These are phyloP conservation scores for Griposia aprilina DNA, from an alignment of 2,888 invertebrate genomes.

Conservation along the genomic window DNA sequence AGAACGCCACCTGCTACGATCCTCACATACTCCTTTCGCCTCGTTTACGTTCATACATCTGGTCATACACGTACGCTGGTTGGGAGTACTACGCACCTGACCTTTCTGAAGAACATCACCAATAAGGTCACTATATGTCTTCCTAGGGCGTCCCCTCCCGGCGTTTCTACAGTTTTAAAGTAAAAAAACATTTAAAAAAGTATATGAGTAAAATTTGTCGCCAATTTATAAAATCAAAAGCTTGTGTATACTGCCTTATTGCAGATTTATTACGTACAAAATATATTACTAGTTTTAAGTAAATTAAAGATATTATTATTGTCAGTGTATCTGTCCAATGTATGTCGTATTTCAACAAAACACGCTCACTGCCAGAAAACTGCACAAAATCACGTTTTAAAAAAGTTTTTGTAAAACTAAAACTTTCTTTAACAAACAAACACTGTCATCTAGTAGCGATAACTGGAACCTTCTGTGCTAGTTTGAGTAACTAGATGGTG, in stretches of 20 bases:
- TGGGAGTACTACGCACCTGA: too few relatives aligned
- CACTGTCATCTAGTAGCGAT: constrained; percentile 22
- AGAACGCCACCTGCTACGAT: too few relatives aligned
- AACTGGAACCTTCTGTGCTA: background rate
- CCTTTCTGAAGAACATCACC: too few relatives aligned
- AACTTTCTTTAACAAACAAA: background rate
- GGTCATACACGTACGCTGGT: too few relatives aligned
- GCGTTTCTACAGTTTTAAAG: too few relatives aligned
- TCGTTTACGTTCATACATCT: too few relatives aligned
- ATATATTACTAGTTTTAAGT: constrained; percentile 43
- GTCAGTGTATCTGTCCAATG: constrained; percentile 29
- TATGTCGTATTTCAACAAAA: constrained; percentile 8
- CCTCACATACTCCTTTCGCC: too few relatives aligned
- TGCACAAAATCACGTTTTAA: constrained; percentile 12
- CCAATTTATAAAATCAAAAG: constrained; percentile 39
- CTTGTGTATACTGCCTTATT: constrained; percentile 56
- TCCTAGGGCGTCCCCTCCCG: too few relatives aligned
- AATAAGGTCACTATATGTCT: too few relatives aligned
- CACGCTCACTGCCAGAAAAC: constrained; percentile 29
- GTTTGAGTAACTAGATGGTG: constrained; percentile 15
- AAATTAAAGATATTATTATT: constrained; percentile 36
- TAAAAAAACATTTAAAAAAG: background rate
- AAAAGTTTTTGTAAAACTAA: background rate
- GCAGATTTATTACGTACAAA: constrained; percentile 66
- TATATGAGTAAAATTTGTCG: background rate